Evolutionary conservation across 1,140 invertebrate genomes (phyloP).

Genomic region (Heliothis virescens): DNA sequence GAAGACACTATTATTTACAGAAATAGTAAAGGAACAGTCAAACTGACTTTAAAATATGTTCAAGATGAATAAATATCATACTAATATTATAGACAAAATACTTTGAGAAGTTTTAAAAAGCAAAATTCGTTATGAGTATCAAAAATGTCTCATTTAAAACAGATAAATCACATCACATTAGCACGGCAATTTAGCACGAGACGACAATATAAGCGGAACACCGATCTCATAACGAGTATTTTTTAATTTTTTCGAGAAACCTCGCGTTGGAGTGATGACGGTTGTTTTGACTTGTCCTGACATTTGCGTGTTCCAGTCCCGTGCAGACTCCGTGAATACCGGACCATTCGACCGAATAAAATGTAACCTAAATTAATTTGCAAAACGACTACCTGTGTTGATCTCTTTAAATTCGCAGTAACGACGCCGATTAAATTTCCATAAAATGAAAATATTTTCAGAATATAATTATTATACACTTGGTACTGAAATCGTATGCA

Average conservation of each 20-base stretch:
- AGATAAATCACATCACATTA: constrained; percentile 74
- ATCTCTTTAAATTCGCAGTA: background rate
- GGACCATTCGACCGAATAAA: constrained; percentile 49
- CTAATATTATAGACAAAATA: background rate
- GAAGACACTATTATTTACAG: background rate
- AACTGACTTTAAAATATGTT: background rate
- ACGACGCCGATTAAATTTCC: background rate
- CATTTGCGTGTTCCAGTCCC: constrained; percentile 70
- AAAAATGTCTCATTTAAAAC: constrained; percentile 47
- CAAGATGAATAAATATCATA: background rate
- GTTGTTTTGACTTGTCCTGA: constrained; percentile 82
- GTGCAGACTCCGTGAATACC: constrained; percentile 33
- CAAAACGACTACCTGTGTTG: constrained; percentile 38
- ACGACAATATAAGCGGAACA: constrained; percentile 64
- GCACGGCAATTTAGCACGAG: constrained; percentile 71
- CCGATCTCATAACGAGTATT: constrained; percentile 50
- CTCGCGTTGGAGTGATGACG: constrained; percentile 77
- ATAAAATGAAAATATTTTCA: background rate
- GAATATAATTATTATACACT: too few relatives aligned
- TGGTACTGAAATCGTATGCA: too few relatives aligned
- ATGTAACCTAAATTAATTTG: constrained; percentile 50
- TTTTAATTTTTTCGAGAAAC: constrained; percentile 61
- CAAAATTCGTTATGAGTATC: background rate
- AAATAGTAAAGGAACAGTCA: too few relatives aligned
- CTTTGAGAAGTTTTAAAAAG: background rate